Base-by-base conservation (phyloP, 2,797 vertebrate genomes). In the Chrysocyon brachyurus region DNA sequence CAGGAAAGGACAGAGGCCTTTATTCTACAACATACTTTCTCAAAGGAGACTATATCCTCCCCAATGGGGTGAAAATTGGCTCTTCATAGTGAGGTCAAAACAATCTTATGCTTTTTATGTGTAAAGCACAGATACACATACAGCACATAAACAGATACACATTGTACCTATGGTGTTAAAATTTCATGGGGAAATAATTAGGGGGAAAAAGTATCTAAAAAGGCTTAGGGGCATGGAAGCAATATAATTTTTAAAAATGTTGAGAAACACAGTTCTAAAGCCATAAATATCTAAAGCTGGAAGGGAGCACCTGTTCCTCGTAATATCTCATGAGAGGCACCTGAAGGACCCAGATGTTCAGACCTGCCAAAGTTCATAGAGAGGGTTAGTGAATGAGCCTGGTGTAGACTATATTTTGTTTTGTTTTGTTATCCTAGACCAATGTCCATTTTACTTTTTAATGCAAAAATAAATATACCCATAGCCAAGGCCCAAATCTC, bases 241-340 rank as follows among this genome's bases (percentile, higher is more conserved):
- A 24, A 31, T 46, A 49, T 4, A 26, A 26, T 26, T 7, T 84
- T 79, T 64, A 36, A 3, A 56, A 49, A 70, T 0, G 59, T 77
- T 68, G 40, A 90, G 22, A 89, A 95, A 72, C 16, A 21, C 22
- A 8, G 11, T 36, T 19, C 26, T 90, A 90, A 92, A 90, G 31
- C 1, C 66, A 68, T 0, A 49, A 19, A 4, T 4, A 17, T 5
- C 82, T 95, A 11, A 40, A 88, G 11, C 33, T 21, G 31, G 24
- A 70, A 52, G 40, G n/a, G 33, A 33, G 16, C 12, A 22, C 31
- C 16, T 64, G 56, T 33, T 54, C 22, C 40, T 9, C 21, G 64
- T 31, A 31, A 46, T 10, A 46, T 3, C 33, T 12, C 6, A 40
- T 0, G 3, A 84, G 0, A 2, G 33, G 49, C 3, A 15, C 28